A percentile compares a stretch with the other conserved stretches of the same genome.
phyloP scores from a whole-genome alignment of 2,113 vertebrate genomes.

The Stegastes partitus region DNA sequence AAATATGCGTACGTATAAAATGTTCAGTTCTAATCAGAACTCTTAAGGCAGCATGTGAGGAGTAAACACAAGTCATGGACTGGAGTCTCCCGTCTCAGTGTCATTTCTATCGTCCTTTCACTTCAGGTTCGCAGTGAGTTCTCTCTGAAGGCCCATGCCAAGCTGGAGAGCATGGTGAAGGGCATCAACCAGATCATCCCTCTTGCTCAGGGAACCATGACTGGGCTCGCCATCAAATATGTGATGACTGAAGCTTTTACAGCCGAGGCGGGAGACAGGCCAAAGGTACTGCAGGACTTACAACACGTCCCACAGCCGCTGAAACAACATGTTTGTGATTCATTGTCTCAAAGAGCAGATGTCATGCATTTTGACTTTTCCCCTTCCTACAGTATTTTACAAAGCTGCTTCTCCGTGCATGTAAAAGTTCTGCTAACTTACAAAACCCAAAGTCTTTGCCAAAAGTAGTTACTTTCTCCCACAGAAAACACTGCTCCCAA shows the following conservation, averaged over 20 bases:
- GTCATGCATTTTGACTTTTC: too few relatives aligned
- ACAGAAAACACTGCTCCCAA: too few relatives aligned
- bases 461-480: too few relatives aligned
- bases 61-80: too few relatives aligned
- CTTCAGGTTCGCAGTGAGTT: constrained; percentile 92
- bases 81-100: neutral
- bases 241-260: constrained; percentile 93
- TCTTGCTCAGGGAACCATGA: constrained; percentile 97
- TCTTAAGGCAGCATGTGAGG: too few relatives aligned
- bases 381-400: too few relatives aligned
- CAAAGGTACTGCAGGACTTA: constrained; percentile 62
- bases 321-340: neutral
- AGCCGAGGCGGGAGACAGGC: constrained; percentile 88
- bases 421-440: too few relatives aligned
- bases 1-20: too few relatives aligned
- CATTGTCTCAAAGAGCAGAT: neutral
- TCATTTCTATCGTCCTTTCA: neutral
- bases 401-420: too few relatives aligned
- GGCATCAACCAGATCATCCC: constrained; percentile 92
- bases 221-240: constrained; percentile 95
- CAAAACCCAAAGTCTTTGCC: too few relatives aligned
- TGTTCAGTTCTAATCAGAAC: too few relatives aligned
- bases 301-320: neutral
- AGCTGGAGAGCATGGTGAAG: constrained; percentile 87
- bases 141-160: constrained; percentile 89